Conservation (phyloP, 2,797 vertebrate genomes). For the Decapterus maruadsi region DNA sequence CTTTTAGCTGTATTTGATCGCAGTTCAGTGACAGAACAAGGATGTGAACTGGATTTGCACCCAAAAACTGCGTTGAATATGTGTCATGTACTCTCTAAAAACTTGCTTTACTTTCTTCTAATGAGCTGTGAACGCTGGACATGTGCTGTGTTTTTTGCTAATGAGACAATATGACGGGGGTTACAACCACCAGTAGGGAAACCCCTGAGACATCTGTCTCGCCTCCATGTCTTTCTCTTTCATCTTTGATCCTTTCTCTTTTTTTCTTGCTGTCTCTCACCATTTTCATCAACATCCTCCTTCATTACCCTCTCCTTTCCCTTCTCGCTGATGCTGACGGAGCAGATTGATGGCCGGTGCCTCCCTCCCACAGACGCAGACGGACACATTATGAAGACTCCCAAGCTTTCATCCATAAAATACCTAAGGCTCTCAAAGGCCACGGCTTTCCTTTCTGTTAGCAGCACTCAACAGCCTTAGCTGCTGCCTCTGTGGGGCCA, state of each 20-base stretch:
- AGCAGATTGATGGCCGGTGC: constrained; percentile 57
- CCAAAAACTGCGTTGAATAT: constrained; percentile 14
- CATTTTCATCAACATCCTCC: constrained; percentile 55
- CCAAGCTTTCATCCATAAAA: constrained; percentile 61
- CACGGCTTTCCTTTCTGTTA: constrained; percentile 20
- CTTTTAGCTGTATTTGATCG: not conserved
- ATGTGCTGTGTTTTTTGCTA: constrained; percentile 32
- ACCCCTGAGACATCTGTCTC: constrained; percentile 41
- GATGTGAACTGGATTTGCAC: constrained; percentile 3
- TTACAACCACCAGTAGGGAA: constrained; percentile 32
- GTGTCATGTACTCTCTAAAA: constrained; percentile 9
- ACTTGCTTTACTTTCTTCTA: constrained; percentile 28
- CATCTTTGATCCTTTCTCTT: constrained; percentile 40
- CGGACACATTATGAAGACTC: constrained; percentile 40
- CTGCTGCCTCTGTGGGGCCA: not conserved
- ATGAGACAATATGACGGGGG: constrained; percentile 46
- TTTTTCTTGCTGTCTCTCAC: constrained; percentile 20
- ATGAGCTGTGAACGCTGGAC: constrained; percentile 15
- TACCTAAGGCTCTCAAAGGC: constrained; percentile 37
- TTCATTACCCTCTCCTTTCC: constrained; percentile 41
- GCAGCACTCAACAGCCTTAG: constrained; percentile 8
- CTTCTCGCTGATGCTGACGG: constrained; percentile 52
- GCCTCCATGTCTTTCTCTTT: constrained; percentile 37
- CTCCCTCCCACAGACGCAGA: constrained; percentile 39
- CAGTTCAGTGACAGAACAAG: not conserved